These are phyloP conservation scores for Dermolepida albohirtum DNA, from an alignment of 2,888 invertebrate species.

Conservation along the genomic window DNA sequence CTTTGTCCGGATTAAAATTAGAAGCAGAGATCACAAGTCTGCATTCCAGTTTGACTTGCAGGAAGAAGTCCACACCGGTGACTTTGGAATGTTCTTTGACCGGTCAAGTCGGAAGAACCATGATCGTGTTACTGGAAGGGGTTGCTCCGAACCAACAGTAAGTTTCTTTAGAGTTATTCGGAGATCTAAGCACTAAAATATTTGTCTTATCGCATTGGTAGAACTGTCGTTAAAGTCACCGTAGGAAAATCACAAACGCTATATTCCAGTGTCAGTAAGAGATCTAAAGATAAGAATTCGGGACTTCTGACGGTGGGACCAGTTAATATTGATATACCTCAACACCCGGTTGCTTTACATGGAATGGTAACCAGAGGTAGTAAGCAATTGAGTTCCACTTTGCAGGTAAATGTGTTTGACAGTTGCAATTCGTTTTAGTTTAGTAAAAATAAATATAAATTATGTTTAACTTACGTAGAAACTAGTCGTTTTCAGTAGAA, in stretches of 20 bases:
- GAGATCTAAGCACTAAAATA: not conserved
- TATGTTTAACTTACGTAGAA: too few species aligned
- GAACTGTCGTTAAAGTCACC: conserved; percentile 93
- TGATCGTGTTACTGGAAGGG: conserved; percentile 92
- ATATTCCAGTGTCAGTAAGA: conserved; percentile 85
- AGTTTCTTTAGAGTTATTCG: conserved; percentile 49
- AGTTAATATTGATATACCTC: conserved; percentile 95
- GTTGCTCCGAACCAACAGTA: conserved; percentile 90
- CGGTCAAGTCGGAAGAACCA: conserved; percentile 91
- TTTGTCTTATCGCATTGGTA: conserved; percentile 58
- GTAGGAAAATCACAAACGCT: conserved; percentile 93
- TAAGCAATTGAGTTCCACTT: conserved; percentile 90
- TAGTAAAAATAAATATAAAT: too few species aligned
- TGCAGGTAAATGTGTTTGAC: conserved; percentile 72
- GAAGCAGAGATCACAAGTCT: conserved; percentile 94
- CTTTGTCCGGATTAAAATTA: conserved; percentile 91
- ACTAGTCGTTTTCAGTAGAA: too few species aligned
- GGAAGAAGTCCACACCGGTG: conserved; percentile 82
- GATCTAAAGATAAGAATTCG: conserved; percentile 82
- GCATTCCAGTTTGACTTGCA: conserved; percentile 90
- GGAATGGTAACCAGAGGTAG: conserved; percentile 98
- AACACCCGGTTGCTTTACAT: conserved; percentile 97
- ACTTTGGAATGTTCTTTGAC: conserved; percentile 83
- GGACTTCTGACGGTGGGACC: conserved; percentile 88
- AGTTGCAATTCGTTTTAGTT: not conserved